A percentile compares a stretch with the other conserved stretches of the same genome.
Conservation (phyloP, 2,113 vertebrate species). For the Mustela nigripes region DNA sequence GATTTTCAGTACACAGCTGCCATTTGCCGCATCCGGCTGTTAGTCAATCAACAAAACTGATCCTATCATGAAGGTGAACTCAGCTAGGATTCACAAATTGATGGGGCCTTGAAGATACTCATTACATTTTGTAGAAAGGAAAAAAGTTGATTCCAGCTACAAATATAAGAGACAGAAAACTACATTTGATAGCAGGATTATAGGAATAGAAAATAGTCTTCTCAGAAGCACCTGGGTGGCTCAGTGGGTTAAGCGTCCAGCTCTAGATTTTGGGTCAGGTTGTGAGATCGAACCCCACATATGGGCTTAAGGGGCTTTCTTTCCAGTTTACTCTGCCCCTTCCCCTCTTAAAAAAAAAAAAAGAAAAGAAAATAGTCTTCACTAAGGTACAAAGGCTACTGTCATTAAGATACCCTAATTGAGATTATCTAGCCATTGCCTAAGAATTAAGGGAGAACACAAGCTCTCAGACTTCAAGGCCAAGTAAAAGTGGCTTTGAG, state of each 20-base stretch:
- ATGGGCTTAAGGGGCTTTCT: not conserved
- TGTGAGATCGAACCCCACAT: not conserved
- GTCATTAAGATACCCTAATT: not conserved
- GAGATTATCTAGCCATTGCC: not conserved
- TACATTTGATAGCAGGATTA: not conserved
- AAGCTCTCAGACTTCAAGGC: not conserved
- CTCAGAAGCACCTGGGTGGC: not conserved
- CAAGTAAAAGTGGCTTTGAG: not conserved
- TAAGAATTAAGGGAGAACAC: not conserved
- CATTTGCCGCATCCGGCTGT: not conserved
- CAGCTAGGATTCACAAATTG: not conserved
- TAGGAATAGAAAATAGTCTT: not conserved
- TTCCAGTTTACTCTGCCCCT: not conserved
- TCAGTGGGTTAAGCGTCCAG: not conserved
- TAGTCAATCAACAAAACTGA: not conserved
- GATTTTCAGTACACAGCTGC: not conserved
- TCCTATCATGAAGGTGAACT: not conserved
- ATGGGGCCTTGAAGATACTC: not conserved
- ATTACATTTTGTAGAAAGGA: not conserved
- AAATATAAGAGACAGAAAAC: not conserved
- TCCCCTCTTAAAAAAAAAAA: not conserved
- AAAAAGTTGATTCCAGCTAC: not conserved
- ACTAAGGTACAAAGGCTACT: not conserved
- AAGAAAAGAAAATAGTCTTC: not conserved
- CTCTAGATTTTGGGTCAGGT: not conserved